Base-by-base conservation (phyloP, 2,888 invertebrate species). In the Cenopis cana region DNA sequence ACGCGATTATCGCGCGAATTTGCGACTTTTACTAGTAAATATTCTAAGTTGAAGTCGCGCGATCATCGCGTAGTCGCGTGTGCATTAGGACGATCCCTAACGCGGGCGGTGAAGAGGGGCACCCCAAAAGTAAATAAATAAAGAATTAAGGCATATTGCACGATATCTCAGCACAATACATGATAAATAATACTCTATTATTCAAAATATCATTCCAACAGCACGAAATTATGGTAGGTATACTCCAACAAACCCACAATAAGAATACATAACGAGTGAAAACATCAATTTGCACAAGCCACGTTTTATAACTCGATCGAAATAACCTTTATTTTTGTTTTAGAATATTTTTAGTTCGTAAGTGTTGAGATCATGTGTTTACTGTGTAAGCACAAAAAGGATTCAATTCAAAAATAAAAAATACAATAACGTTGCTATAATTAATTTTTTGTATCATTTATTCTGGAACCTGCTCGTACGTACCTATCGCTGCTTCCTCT, bases 391-490 rank as follows among this genome's bases (percentile, higher is more conserved):
- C 95, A 94, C 93, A 94, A 85, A 94, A 95, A 93, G 94, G 89
- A 95, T 94, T 95, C 94, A 95, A 95, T 95, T 95, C 94, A 94
- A 94, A 90, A 88, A 87, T 88, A 88, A 85, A 88, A 89, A 94
- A 95, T 95, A 95, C 94, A 95, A 95, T 95, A 95, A 95, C 94
- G 95, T 95, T 95, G 95, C 95, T 95, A 95, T 95, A 95, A 94
- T 93, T 90, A 89, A 74, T 80, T 74, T 76, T 76, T 85, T 82
- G 88, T 89, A 82, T 93, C 88, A 88, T 89, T 91, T 81, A 72
- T 77, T 60, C 65, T 14, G 46, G 57, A 66, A 70, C 83, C 69
- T 68, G 56, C 62, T 33, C 56, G 18, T 20, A 46, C 20, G n/a
- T n/a, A n/a, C n/a, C n/a, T n/a, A n/a, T n/a, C n/a, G n/a, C n/a